phyloP scores from a whole-genome alignment of 2,797 vertebrate genomes.

The Mormyrus proboscirostris region DNA sequence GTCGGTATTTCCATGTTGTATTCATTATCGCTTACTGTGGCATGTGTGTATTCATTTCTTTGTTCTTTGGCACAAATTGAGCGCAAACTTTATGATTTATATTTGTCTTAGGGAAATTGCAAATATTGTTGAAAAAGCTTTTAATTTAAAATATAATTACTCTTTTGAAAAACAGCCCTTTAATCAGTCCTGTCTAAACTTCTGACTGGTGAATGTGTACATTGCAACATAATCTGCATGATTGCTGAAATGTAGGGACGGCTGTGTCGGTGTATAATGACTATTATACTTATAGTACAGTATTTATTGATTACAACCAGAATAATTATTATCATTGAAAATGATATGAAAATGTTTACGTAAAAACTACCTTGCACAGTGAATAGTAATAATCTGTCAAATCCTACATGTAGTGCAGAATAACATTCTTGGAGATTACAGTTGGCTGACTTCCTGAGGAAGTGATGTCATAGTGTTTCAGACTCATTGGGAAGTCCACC shows the following conservation, averaged over 20 bases:
- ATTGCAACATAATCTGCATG: neutral
- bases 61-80: neutral
- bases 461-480: neutral
- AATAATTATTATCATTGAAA: neutral
- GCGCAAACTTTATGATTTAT: neutral
- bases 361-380: neutral
- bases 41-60: neutral
- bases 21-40: neutral
- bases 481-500: neutral
- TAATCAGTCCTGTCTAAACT: neutral
- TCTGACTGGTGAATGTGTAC: neutral
- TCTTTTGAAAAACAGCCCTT: neutral
- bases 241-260: neutral
- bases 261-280: neutral
- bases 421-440: neutral
- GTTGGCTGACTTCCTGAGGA: neutral
- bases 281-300: neutral
- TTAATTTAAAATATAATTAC: neutral
- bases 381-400: neutral
- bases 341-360: neutral
- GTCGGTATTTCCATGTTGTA: neutral
- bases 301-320: neutral
- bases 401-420: neutral
- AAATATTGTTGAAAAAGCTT: neutral
- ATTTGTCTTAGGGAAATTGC: neutral